Evolutionary conservation across 1,140 invertebrate genomes (phyloP).

Genomic region (Camponotus floridanus): DNA sequence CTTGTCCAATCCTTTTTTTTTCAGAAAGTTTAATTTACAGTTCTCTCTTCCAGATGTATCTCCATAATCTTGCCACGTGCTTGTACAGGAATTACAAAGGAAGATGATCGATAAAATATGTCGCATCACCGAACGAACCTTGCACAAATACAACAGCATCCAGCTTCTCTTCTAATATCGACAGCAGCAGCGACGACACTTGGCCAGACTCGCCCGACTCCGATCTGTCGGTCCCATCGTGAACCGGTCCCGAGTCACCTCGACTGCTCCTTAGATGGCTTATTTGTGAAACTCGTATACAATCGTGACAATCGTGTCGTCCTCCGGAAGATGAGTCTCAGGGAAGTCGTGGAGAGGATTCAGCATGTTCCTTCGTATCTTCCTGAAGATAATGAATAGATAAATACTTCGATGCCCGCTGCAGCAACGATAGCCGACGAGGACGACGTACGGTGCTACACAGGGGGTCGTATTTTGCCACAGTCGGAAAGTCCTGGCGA

Average conservation of each 20-base stretch:
- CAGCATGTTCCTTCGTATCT: background rate
- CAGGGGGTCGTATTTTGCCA: background rate
- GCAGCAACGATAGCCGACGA: background rate
- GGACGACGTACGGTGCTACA: slow-evolving; percentile 5
- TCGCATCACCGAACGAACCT: slow-evolving; percentile 16
- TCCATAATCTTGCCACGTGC: background rate
- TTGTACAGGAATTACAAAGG: background rate
- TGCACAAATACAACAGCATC: slow-evolving; percentile 37
- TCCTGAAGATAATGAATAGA: background rate
- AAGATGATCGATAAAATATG: slow-evolving; percentile 19
- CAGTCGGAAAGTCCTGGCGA: background rate
- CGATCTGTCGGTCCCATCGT: no score
- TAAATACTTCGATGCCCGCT: background rate
- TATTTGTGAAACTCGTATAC: no score
- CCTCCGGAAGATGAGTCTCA: background rate
- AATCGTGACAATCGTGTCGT: background rate
- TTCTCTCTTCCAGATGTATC: no score
- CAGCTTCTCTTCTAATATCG: slow-evolving; percentile 27
- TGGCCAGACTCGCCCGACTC: background rate
- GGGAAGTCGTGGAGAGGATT: no score
- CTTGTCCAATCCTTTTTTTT: no score
- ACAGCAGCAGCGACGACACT: slow-evolving; percentile 4
- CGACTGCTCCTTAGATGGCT: no score
- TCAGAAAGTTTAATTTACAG: no score
- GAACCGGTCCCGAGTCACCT: no score